Evolutionary conservation across 2,888 invertebrate genomes (phyloP), one percentile per base, ranked within the genome.

Genomic region (Buathra laborator): DNA sequence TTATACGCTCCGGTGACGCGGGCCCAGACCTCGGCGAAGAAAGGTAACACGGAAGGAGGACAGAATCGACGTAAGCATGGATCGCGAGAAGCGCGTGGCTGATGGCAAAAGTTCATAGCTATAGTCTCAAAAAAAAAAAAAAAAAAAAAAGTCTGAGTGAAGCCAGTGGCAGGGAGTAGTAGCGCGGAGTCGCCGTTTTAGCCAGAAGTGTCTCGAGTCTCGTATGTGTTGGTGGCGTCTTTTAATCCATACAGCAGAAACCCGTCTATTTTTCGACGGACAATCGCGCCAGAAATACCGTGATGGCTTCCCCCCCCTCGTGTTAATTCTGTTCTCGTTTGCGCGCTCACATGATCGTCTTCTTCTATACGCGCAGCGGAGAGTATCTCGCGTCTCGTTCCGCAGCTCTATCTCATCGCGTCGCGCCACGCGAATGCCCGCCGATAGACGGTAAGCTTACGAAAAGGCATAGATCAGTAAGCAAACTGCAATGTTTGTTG

Each of bases 281-380:
- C 93, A 93, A 93, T 93, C 93, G 92, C 89, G 93, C 92, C 93
- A 93, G 89, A 92, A 93, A 93, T 93, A 93, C 90, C 91, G 86
- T 84, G 89, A 90, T 90, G 90, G 90, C 89, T 89, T 90, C 88
- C 89, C 88, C 90, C 89, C 88, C 90, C 90, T 89, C 89, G 90
- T 89, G 90, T 90, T 92, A 90, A 92, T 92, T 92, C 89, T 90
- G 89, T 91, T 92, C 89, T 83, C 59, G 89, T 67, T 66, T 48
- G 89, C 32, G 79, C 44, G 81, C 86, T 87, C 87, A 90, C 90
- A 92, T 91, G 91, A 92, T 92, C 90, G 5, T 37, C 37, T 9
- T 87, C 82, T 86, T 86, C 46, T 70, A 78, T 78, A 84, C 66
- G 75, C 86, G 48, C 85, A 80, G 76, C 86, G 62, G 66, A n/a